Evolutionary conservation across 2,113 vertebrate species (phyloP).

Genomic region (Garra rufa): DNA sequence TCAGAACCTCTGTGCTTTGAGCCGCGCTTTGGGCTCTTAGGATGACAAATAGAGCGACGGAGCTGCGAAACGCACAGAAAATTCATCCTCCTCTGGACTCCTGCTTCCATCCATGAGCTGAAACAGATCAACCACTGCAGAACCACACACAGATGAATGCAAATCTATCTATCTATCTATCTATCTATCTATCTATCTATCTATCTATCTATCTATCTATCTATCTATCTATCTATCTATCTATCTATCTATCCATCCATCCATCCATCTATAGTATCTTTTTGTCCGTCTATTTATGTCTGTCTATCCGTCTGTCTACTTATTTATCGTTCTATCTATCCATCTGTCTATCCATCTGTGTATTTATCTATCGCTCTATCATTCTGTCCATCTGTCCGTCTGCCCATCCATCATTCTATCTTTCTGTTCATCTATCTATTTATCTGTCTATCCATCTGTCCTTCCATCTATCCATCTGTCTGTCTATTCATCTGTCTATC

Average conservation of each 20-base stretch:
- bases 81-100: slow-evolving; percentile 68
- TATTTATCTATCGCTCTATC: too few species aligned
- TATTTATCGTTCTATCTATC: too few species aligned
- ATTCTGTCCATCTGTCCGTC: too few species aligned
- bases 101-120: slow-evolving; percentile 63
- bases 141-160: slow-evolving; percentile 38
- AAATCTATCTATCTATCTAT: background rate
- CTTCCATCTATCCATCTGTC: too few species aligned
- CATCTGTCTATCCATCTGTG: too few species aligned
- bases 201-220: background rate
- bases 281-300: too few species aligned
- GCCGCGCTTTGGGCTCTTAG: slow-evolving; percentile 56
- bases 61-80: slow-evolving; percentile 66
- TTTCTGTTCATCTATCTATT: too few species aligned
- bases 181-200: background rate
- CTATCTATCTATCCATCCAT: background rate
- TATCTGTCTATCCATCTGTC: too few species aligned
- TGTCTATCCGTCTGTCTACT: too few species aligned
- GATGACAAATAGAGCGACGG: slow-evolving; percentile 73
- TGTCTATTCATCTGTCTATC: too few species aligned
- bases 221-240: background rate
- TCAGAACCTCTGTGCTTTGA: slow-evolving; percentile 61
- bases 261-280: background rate
- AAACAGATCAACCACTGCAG: too few species aligned
- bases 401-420: too few species aligned